These are phyloP conservation scores for Corythaeola cristata DNA, from an alignment of 2,113 vertebrate genomes.

Conservation along the genomic window DNA sequence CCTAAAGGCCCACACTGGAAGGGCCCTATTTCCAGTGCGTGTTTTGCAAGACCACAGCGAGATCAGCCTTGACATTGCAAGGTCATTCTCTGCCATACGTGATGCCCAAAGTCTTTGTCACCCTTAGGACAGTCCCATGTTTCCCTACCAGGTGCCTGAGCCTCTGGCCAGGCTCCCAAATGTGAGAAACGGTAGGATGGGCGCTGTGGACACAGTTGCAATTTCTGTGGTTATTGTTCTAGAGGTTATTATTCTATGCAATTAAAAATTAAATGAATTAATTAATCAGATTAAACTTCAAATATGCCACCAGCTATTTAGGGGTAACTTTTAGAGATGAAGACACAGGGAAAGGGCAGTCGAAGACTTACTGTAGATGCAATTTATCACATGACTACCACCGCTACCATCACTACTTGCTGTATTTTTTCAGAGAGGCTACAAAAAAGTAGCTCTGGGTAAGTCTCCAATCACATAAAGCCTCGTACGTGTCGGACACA, in stretches of 20 bases:
- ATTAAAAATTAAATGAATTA: neutral
- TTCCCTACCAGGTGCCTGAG: neutral
- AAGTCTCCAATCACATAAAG: neutral
- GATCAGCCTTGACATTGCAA: neutral
- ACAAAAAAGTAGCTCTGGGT: neutral
- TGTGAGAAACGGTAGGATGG: accelerated
- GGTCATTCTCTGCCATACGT: neutral
- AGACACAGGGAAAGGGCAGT: neutral
- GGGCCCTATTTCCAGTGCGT: neutral
- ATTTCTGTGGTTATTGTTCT: neutral
- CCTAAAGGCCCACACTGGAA: neutral
- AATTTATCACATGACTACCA: neutral
- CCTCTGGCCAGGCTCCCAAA: neutral
- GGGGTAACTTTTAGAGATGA: neutral
- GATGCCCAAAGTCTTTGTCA: neutral
- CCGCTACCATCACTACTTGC: neutral
- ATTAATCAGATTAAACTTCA: neutral
- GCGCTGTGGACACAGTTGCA: neutral
- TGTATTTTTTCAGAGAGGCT: neutral
- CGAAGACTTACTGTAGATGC: neutral
- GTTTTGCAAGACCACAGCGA: neutral
- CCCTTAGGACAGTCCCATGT: neutral
- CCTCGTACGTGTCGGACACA: neutral
- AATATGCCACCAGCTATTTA: neutral
- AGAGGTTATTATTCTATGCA: neutral